A percentile compares a stretch with the other conserved stretches of the same genome.
phyloP scores from a whole-genome alignment of 2,888 invertebrate genomes.

The Ophion ventricosus region DNA sequence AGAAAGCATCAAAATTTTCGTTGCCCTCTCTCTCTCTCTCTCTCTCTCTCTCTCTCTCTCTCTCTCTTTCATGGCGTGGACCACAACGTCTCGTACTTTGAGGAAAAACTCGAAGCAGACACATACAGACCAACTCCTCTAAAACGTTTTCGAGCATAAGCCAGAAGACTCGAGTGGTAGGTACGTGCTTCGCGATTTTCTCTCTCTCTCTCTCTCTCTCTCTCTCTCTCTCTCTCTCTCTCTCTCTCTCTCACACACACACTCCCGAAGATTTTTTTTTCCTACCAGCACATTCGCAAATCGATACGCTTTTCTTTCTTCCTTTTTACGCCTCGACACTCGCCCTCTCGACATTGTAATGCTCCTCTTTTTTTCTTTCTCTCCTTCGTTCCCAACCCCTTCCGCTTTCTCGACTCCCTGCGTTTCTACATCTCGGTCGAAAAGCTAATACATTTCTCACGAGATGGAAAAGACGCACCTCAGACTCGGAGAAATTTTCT shows the following conservation, averaged over 20 bases:
- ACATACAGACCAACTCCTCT: slow-evolving; percentile 64
- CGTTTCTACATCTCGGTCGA: slow-evolving; percentile 24
- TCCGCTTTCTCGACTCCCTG: not conserved
- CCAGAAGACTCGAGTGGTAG: slow-evolving; percentile 47
- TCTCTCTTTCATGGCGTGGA: no score
- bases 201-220: slow-evolving; percentile 25
- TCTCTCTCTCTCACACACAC: slow-evolving; percentile 10
- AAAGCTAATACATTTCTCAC: slow-evolving; percentile 46
- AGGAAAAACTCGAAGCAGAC: slow-evolving; percentile 32
- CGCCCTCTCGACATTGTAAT: slow-evolving; percentile 26
- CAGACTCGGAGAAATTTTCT: slow-evolving; percentile 6
- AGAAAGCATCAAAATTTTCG: not conserved
- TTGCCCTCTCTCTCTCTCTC: slow-evolving; percentile 1
- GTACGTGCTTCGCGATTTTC: slow-evolving; percentile 61
- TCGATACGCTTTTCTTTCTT: slow-evolving; percentile 39
- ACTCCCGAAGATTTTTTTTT: slow-evolving; percentile 21
- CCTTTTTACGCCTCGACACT: slow-evolving; percentile 15
- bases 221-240: slow-evolving; percentile 14
- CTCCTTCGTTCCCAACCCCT: not conserved
- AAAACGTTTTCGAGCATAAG: slow-evolving; percentile 71
- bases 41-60: slow-evolving; percentile 22
- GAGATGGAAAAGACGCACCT: slow-evolving; percentile 21
- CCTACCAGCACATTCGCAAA: slow-evolving; percentile 41
- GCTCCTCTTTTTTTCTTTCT: not conserved
- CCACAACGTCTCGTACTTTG: slow-evolving; percentile 19